Base-by-base conservation (phyloP, 2,113 vertebrate species). In the Barbus barbus region DNA sequence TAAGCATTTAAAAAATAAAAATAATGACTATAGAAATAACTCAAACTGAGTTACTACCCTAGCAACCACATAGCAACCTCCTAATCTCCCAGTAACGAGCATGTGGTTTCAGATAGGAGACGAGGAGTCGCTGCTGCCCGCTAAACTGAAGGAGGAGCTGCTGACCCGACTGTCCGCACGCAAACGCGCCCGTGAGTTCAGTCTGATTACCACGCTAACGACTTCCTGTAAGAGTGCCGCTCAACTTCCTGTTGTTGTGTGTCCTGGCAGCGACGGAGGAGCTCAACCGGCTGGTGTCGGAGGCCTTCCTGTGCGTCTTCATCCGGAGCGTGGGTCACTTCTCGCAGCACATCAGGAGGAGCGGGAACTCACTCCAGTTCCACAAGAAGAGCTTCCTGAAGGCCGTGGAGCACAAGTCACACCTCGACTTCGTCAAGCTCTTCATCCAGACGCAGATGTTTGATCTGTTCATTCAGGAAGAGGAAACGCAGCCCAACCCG, bases 401-500 rank as follows among this genome's bases (percentile, higher is more conserved):
- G 86, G 95, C 96, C 75, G 63, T 96, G 0, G 0, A 92, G 83
- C 96, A 96, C 84, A 97, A 93, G 86, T 91, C 92, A 82, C 94
- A 87, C 0, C 95, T 96, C 26, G 92, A 91, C 38, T 95, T 98
- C 16, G 87, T 98, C 73, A 97, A 98, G 88, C 96, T 92, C 87
- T 99, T 99, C 76, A 92, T 97, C 75, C 95, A 95, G 94, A 98
- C 96, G 0, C 97, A 99, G 90, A 97, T 97, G 94, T 99, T 99
- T 18, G 96, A 97, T 71, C 90, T 98, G 2, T 98, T 98, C 74
- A 97, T 99, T 71, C 96, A 98, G 91, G 97, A 97, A 26, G 95
- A 95, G 0, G 97, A 97, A 86, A 96, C 92, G 0, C 95, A 96
- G 76, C 94, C 95, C 94, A 24, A 58, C 38, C 58, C 78, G 0